Conservation (phyloP, 2,888 invertebrate genomes). For the Epinotia demarniana region DNA sequence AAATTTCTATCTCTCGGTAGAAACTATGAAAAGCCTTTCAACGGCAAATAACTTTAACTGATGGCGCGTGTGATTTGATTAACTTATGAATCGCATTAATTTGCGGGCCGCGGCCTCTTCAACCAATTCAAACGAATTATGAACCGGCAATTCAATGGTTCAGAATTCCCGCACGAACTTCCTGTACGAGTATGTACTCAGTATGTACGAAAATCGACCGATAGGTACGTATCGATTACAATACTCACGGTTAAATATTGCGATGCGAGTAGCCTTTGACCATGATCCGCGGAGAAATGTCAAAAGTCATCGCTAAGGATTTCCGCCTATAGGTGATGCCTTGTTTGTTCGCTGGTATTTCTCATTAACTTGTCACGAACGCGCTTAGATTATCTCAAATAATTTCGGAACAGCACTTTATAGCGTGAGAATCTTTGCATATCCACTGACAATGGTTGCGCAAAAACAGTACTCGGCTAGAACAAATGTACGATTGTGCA, state of each 20-base stretch:
- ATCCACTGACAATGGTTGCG: conserved; percentile 66
- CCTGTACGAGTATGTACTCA: conserved; percentile 69
- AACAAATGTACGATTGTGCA: conserved; percentile 59
- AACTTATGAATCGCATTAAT: conserved; percentile 36
- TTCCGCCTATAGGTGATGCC: conserved; percentile 56
- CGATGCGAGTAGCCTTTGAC: conserved; percentile 56
- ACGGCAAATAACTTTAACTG: conserved; percentile 13
- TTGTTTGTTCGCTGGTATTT: conserved; percentile 51
- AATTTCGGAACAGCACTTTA: conserved; percentile 56
- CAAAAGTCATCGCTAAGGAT: conserved; percentile 68
- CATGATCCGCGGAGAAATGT: conserved; percentile 66
- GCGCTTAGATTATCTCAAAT: conserved; percentile 41
- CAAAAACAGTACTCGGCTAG: conserved; percentile 61
- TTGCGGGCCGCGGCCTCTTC: conserved; percentile 38
- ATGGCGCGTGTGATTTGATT: conserved; percentile 22
- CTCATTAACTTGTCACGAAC: conserved; percentile 39
- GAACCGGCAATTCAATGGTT: conserved; percentile 63
- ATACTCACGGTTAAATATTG: conserved; percentile 10
- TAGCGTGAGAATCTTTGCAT: conserved; percentile 62
- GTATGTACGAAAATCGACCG: conserved; percentile 53
- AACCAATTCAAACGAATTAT: conserved; percentile 56
- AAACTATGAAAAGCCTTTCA: background rate
- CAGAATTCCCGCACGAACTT: conserved; percentile 78
- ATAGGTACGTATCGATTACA: conserved; percentile 46
- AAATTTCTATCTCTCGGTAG: background rate